Conservation (phyloP, 2,113 vertebrate species). For the Thunnus thynnus region DNA sequence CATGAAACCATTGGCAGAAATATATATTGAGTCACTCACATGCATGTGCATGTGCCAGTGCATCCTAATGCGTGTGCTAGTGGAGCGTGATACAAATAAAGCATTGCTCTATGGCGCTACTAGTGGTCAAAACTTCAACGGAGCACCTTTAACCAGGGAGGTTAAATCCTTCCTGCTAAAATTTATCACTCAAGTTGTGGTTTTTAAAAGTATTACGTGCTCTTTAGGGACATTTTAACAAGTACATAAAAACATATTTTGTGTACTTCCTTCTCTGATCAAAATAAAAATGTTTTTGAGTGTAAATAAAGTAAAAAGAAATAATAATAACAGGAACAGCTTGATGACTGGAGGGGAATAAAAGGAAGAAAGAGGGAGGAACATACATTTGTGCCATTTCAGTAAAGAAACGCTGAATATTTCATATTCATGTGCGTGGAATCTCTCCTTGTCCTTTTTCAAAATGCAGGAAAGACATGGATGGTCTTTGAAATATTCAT, state of each 20-base stretch:
- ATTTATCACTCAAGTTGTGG: neutral
- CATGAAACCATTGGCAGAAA: neutral
- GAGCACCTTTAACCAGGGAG: neutral
- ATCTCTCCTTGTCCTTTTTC: constrained; percentile 45
- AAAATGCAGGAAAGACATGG: constrained; percentile 61
- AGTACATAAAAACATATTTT: neutral
- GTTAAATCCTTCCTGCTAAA: neutral
- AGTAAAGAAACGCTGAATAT: constrained; percentile 63
- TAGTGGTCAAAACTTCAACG: neutral
- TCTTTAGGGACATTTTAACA: too few relatives aligned
- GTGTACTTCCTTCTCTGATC: neutral
- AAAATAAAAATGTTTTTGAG: neutral
- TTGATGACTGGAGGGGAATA: neutral
- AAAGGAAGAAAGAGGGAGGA: neutral
- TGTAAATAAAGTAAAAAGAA: neutral
- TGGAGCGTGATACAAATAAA: neutral
- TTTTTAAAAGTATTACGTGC: too few relatives aligned
- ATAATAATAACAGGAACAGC: neutral
- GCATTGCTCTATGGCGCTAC: neutral
- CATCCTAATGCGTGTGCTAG: neutral
- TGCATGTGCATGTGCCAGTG: neutral
- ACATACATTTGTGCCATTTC: constrained; percentile 20
- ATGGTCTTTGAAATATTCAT: constrained; percentile 79
- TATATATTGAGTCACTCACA: neutral
- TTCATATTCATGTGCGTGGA: constrained; percentile 61